Conservation (phyloP, 1,140 invertebrate genomes). For the Drosophila eugracilis region DNA sequence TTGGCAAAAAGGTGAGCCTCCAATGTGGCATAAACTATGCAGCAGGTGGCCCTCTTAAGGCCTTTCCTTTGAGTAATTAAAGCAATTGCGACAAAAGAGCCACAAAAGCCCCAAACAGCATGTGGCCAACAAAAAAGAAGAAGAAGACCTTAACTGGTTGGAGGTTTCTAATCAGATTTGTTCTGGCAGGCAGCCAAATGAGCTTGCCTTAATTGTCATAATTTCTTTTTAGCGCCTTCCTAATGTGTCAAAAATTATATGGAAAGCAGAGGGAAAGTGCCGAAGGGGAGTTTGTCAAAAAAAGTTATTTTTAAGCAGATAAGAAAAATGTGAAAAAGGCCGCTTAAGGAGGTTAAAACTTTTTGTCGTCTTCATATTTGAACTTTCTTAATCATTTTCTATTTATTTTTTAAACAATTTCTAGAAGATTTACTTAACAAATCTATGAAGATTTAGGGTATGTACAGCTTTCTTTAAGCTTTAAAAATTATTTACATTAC, state of each 20-base stretch:
- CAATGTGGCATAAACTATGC: slow-evolving; percentile 53
- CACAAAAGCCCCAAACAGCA: slow-evolving; percentile 44
- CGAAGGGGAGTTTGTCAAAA: slow-evolving; percentile 6
- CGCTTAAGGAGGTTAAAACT: neutral
- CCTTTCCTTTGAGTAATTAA: slow-evolving; percentile 63
- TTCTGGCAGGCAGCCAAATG: slow-evolving; percentile 43
- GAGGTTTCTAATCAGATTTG: slow-evolving; percentile 62
- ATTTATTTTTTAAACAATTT: no score
- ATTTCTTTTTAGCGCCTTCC: slow-evolving; percentile 61
- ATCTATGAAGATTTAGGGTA: no score
- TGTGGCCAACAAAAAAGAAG: slow-evolving; percentile 1
- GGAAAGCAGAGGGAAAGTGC: neutral
- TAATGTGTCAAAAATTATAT: slow-evolving; percentile 21
- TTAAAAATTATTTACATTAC: no score
- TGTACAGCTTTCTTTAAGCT: no score
- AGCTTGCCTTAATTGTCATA: slow-evolving; percentile 70
- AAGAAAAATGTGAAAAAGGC: neutral
- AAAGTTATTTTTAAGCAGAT: slow-evolving; percentile 20
- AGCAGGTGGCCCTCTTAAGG: slow-evolving; percentile 67
- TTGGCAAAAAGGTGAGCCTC: slow-evolving; percentile 16
- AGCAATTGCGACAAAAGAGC: slow-evolving; percentile 67
- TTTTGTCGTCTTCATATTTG: no score
- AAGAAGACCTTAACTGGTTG: no score
- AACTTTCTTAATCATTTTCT: no score
- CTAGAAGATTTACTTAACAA: no score